Base-by-base conservation (phyloP, 2,797 vertebrate species). In the Cyprinodon diabolis region DNA sequence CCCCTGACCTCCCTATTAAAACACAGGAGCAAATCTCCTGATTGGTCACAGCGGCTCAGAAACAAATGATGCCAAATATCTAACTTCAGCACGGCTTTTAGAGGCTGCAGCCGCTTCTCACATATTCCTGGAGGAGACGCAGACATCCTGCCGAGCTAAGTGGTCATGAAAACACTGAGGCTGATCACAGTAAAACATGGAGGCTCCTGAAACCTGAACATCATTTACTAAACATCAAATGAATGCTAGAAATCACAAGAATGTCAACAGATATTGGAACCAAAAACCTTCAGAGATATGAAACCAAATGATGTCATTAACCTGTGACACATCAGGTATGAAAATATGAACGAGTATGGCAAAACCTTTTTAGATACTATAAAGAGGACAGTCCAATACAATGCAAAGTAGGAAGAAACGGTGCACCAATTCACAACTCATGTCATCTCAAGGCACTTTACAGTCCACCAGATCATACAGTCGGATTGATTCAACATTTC, bases 1-100 rank as follows among this genome's bases (percentile, higher is more conserved):
- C 91, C 77, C 66, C 74, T 91, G 88, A 93, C 91, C 91, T 87
- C 73, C 12, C 89, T 91, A 85, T 90, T 92, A 90, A 92, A 93
- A 93, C 90, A 92, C 88, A 88, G 82, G 67, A 88, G 89, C 89
- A 91, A 91, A 92, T 92, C 91, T 90, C 84, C 83, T 43, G 80
- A 93, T 93, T 90, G 87, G 92, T 91, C 91, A 91, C 91, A 85
- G 89, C 63, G 62, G 90, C 86, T 93, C 85, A 91, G 85, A 89
- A 92, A 90, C 92, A 93, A 92, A 93, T 91, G 89, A 91, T 70
- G 90, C 72, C 89, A 81, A 90, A 91, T 90, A 84, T 80, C 88
- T 89, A 87, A 92, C 85, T 86, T 25, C 86, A 86, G 84, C 66
- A 10, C 79, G 84, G 86, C 89, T 85, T 84, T 81, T 78, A 49